Evolutionary conservation across 92 coral and sea anemone genomes (phyloP), one percentile per base, ranked within the genome.

Genomic region (Paramuricea clavata): DNA sequence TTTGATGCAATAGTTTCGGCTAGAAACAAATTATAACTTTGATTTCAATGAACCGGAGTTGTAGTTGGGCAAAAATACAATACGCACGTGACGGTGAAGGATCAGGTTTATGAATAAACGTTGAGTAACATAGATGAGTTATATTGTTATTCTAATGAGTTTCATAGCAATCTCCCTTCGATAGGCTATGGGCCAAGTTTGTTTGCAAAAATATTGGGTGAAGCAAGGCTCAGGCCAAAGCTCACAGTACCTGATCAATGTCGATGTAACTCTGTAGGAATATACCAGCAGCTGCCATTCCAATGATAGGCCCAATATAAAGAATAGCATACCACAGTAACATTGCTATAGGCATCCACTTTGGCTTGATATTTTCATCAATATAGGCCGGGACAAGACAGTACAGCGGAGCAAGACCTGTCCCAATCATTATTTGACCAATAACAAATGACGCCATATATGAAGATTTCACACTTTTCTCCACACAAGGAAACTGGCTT

Each of bases 341-440:
- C 52, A 96, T 91, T 70, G 93, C 93, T 22, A 96, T 69, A 12
- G 99, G 99, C 83, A 92, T 89, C 49, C 92, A 75, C 49, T 91
- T 88, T 1, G 99, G 98, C 28, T 87, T 81, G 12, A 96, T 94
- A 49, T 96, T 96, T 89, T 96, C 99, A 75, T 96, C 99, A 43
- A 96, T 87, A 90, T 96, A 96, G 22, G 99, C 98, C 28, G 99
- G 98, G 80, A 91, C 98, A 44, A 96, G 95, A 28, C 91, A 87
- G 89, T 89, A 95, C 78, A 95, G 91, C 83, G 98, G 98, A 0
- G 97, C 93, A 7, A 95, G 91, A 21, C 98, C 98, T 10, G 93
- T 92, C 28, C 98, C 98, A 94, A 95, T 95, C 76, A 95, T 32
- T 85, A 95, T 77, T 75, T 96, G 99, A 2, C 93, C 99, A 25